Evolutionary conservation across 2,888 invertebrate species (phyloP).

Genomic region (Chymomyza fuscimana): DNA sequence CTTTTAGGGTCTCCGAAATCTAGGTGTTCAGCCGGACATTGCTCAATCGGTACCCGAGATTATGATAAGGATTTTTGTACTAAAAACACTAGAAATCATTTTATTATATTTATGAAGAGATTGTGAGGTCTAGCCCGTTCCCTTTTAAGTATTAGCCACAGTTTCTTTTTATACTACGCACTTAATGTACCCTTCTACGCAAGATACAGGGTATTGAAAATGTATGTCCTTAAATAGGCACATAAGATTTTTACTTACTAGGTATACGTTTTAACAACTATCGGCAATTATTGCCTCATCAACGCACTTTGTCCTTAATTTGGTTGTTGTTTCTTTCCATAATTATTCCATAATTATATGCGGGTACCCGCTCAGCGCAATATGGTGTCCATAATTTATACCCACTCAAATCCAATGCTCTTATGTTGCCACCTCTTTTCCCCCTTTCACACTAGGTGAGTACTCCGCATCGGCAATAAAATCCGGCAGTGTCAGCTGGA

Average conservation of each 20-base stretch:
- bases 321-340: neutral
- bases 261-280: neutral
- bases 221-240: neutral
- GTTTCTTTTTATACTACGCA: too few species aligned
- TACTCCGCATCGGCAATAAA: conserved; percentile 80
- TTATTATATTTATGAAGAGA: too few species aligned
- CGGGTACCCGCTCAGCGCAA: neutral
- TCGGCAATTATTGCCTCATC: neutral
- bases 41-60: too few species aligned
- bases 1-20: too few species aligned
- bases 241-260: neutral
- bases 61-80: too few species aligned
- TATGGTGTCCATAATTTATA: neutral
- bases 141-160: too few species aligned
- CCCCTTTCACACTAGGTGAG: conserved; percentile 67
- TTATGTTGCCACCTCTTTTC: neutral
- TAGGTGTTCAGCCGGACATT: too few species aligned
- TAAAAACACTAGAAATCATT: too few species aligned
- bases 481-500: conserved; percentile 72
- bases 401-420: neutral
- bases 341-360: neutral
- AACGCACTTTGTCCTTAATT: neutral
- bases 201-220: too few species aligned
- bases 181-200: too few species aligned
- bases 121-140: too few species aligned